A percentile compares a stretch with the other conserved stretches of the same genome.
phyloP scores from a whole-genome alignment of 2,797 vertebrate species.

The Selene dorsalis region DNA sequence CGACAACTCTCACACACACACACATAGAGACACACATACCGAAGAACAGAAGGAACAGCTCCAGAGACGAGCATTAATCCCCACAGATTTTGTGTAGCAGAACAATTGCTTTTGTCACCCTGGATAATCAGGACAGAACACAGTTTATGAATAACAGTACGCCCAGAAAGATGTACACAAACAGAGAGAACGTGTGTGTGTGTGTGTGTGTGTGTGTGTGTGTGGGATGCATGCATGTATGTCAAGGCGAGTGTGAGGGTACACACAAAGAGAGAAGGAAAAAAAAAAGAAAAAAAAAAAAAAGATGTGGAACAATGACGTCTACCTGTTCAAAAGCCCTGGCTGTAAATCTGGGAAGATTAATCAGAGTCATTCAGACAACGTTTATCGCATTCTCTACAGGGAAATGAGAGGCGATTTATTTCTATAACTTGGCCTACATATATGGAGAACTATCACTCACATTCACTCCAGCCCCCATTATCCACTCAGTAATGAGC shows the following conservation, averaged over 20 bases:
- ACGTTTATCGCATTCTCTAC: constrained; percentile 67
- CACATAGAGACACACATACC: constrained; percentile 16
- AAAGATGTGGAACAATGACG: constrained; percentile 61
- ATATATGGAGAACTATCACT: constrained; percentile 68
- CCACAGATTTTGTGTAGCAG: constrained; percentile 78
- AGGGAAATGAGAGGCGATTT: constrained; percentile 75
- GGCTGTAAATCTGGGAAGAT: constrained; percentile 58
- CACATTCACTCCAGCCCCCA: constrained; percentile 54
- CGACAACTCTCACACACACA: constrained; percentile 27
- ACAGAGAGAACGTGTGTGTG: constrained; percentile 4
- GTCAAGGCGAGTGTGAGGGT: constrained; percentile 34
- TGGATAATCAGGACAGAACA: constrained; percentile 76
- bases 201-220: not conserved
- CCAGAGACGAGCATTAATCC: constrained; percentile 77
- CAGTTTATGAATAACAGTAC: constrained; percentile 76
- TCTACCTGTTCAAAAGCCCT: constrained; percentile 70
- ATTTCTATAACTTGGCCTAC: constrained; percentile 79
- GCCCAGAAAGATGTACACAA: constrained; percentile 47
- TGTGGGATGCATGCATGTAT: constrained; percentile 28
- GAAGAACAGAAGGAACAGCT: constrained; percentile 53
- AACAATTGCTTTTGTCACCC: constrained; percentile 83
- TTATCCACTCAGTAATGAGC: constrained; percentile 70
- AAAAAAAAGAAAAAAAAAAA: constrained; percentile 31
- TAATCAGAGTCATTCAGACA: constrained; percentile 68
- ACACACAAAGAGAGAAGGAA: no score